phyloP scores from a whole-genome alignment of 2,797 vertebrate species.

The Mergus octosetaceus region DNA sequence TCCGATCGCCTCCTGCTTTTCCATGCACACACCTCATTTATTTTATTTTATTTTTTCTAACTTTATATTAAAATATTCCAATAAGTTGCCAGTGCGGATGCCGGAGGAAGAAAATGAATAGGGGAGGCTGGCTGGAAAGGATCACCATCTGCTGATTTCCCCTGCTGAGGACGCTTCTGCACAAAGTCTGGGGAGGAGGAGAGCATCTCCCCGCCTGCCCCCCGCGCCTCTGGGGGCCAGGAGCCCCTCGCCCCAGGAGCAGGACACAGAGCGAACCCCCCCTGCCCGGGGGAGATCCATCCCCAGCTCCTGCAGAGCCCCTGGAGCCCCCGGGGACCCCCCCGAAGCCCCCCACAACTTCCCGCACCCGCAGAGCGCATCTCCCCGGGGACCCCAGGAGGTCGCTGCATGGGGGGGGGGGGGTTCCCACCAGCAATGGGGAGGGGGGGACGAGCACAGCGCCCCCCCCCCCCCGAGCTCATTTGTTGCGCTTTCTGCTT shows the following conservation, averaged over 20 bases:
- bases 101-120: background rate
- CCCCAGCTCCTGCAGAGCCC: background rate
- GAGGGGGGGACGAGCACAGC: too few species aligned
- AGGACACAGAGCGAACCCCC: background rate
- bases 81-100: background rate
- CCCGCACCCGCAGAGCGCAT: background rate
- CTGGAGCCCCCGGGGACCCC: background rate
- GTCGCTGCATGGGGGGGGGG: too few species aligned
- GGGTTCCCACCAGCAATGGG: too few species aligned
- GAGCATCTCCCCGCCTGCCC: background rate
- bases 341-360: background rate
- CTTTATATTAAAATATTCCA: background rate
- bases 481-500: too few species aligned
- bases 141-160: rapidly evolving
- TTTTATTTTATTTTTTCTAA: background rate
- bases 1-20: background rate
- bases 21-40: rapidly evolving
- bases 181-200: background rate
- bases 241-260: background rate
- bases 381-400: too few species aligned
- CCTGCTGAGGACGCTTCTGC: background rate
- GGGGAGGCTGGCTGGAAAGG: background rate
- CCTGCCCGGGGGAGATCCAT: background rate
- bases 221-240: background rate
- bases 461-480: too few species aligned